Conservation (phyloP, 2,888 invertebrate species). For the Cantharis flavilabris region DNA sequence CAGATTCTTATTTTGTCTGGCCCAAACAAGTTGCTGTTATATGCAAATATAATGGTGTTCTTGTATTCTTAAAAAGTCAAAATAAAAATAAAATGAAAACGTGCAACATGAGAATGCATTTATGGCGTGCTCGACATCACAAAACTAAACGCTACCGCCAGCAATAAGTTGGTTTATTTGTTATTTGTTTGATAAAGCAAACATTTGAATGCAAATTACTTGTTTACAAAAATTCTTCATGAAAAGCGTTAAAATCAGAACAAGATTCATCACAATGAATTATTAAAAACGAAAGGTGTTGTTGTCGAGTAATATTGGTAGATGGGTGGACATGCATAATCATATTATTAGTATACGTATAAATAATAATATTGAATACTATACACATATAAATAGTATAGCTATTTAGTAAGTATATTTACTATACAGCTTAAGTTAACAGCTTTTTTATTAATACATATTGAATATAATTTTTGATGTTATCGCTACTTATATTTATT, state of each 20-base stretch:
- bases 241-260: not conserved
- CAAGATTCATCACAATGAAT: not conserved
- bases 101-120: slow-evolving; percentile 29
- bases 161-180: not conserved
- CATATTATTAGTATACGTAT: too few species aligned
- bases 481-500: too few species aligned
- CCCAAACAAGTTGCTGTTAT: slow-evolving; percentile 46
- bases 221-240: not conserved
- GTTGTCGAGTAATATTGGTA: too few species aligned
- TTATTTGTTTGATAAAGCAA: not conserved
- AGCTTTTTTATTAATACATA: too few species aligned
- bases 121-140: slow-evolving; percentile 17
- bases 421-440: too few species aligned
- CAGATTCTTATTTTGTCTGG: slow-evolving; percentile 49
- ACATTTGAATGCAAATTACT: not conserved
- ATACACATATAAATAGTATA: too few species aligned
- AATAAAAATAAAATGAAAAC: slow-evolving; percentile 20
- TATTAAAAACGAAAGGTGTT: too few species aligned
- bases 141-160: not conserved
- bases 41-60: slow-evolving; percentile 46
- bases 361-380: too few species aligned
- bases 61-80: slow-evolving; percentile 25
- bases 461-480: too few species aligned
- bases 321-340: too few species aligned
- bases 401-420: too few species aligned